These are phyloP conservation scores for Spisula subtruncata DNA, from an alignment of 2,888 invertebrate species.

Conservation along the genomic window DNA sequence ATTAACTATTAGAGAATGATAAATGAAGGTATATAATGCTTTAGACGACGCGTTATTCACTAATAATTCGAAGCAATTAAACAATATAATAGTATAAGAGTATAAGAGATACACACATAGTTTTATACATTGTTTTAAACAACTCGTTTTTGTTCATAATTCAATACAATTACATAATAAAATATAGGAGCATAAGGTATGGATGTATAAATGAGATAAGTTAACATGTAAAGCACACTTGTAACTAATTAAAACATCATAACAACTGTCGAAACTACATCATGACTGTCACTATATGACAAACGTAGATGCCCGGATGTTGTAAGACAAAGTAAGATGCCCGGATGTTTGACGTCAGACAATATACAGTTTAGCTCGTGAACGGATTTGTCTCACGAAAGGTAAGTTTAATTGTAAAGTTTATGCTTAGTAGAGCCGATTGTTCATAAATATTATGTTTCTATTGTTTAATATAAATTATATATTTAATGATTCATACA, in stretches of 20 bases:
- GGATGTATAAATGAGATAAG: neutral
- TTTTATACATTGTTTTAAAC: no score
- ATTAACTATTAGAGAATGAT: no score
- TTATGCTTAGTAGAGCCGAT: neutral
- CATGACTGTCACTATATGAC: conserved; percentile 32
- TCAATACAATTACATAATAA: neutral
- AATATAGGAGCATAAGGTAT: neutral
- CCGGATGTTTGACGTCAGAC: conserved; percentile 44
- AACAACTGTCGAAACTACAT: conserved; percentile 23
- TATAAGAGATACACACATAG: no score
- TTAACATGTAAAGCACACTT: neutral
- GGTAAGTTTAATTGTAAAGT: neutral
- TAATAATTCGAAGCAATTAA: no score
- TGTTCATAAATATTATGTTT: neutral
- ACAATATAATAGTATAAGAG: no score
- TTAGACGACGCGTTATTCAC: no score
- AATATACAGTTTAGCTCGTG: neutral
- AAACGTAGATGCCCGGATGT: conserved; percentile 14
- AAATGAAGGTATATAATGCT: no score
- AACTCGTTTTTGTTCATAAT: neutral
- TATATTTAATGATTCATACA: neutral
- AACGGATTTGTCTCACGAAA: conserved; percentile 26
- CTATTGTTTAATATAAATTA: neutral
- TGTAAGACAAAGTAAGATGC: conserved; percentile 18
- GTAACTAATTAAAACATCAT: conserved; percentile 36